Evolutionary conservation across 2,888 invertebrate species (phyloP).

Genomic region (Subacronicta megacephala): DNA sequence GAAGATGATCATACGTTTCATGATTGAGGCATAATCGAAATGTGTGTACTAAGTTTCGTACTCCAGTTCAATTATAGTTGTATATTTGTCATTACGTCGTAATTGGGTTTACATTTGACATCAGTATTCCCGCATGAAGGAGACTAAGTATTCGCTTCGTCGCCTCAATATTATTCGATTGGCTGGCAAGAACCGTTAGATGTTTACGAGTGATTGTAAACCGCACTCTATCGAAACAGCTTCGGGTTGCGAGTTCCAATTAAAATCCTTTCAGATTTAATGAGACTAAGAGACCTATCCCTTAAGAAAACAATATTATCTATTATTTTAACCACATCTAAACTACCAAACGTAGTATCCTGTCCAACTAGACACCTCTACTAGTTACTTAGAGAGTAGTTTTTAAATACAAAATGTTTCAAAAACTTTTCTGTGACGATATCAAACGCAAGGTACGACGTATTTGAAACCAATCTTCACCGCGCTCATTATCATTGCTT

Average conservation of each 20-base stretch:
- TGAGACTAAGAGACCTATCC: too few relatives aligned
- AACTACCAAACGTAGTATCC: neutral
- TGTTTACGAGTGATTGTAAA: neutral
- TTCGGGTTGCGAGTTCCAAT: neutral
- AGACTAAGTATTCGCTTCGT: neutral
- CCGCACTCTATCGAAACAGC: neutral
- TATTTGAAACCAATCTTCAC: slow-evolving; percentile 4
- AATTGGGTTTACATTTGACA: neutral
- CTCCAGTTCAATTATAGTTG: neutral
- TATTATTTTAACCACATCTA: neutral
- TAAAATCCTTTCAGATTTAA: neutral
- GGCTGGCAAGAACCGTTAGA: neutral
- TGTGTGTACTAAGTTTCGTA: neutral
- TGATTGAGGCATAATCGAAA: neutral
- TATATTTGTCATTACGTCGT: neutral
- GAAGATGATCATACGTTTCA: neutral
- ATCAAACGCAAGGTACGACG: neutral
- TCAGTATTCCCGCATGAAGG: neutral
- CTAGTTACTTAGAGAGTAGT: too few relatives aligned
- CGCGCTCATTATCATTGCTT: slow-evolving; percentile 5
- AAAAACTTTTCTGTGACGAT: too few relatives aligned
- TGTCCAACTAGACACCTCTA: too few relatives aligned
- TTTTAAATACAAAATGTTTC: slow-evolving; percentile 7
- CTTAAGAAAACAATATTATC: neutral
- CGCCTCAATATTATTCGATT: neutral